Evolutionary conservation across 2,113 vertebrate genomes (phyloP), one percentile per base, ranked within the genome.

Genomic region (Otus sunia): DNA sequence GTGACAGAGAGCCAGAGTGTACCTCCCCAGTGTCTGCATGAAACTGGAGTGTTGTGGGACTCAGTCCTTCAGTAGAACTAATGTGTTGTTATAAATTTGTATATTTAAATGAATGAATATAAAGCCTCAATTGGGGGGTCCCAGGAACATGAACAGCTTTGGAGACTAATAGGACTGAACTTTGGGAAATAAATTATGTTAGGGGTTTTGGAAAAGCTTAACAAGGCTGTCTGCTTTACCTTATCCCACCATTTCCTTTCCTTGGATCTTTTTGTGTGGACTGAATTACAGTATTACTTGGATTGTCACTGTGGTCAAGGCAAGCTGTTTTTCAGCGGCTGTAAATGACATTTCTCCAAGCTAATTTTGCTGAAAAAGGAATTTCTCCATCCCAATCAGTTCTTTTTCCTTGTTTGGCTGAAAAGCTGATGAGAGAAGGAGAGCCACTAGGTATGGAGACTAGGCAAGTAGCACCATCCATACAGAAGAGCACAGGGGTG

Each of bases 331-430:
- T 92, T 86, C 63, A 87, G n/a, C 76, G 95, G 56, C 56, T 78
- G 30, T 45, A 56, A 60, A 22, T 92, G 88, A 63, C 76, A 80
- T 73, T 93, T 97, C 60, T 95, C 92, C 86, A 95, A 64, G 94
- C 69, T 91, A 34, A 91, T 89, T 92, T 78, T 82, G 58, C n/a
- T n/a, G n/a, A n/a, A n/a, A n/a, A n/a, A n/a, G n/a, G n/a, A n/a
- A n/a, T n/a, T n/a, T n/a, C n/a, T n/a, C n/a, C n/a, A n/a, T n/a
- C n/a, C n/a, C n/a, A n/a, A n/a, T n/a, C 53, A 37, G 0, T 86
- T 74, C 27, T 92, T 78, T 79, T 90, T 43, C 49, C 14, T 7
- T 34, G n/a, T 88, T 88, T 56, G 67, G n/a, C 49, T 74, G 76
- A 67, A 93, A 80, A 92, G 52, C 64, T 71, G 75, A 36, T 67